phyloP scores from a whole-genome alignment of 2,113 vertebrate genomes.

The Tursiops truncatus region DNA sequence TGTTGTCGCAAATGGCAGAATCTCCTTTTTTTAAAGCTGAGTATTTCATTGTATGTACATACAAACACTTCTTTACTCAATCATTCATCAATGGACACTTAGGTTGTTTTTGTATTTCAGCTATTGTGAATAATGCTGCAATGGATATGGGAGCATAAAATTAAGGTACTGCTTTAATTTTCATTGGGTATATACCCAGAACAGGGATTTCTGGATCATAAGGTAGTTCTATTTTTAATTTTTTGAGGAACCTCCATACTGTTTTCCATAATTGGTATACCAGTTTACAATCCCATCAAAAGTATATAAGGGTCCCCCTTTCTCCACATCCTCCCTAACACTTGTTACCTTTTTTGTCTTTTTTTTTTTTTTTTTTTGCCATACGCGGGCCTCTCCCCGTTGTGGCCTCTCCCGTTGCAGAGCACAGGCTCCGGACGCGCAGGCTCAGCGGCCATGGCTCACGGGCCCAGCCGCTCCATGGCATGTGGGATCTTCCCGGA shows the following conservation, averaged over 20 bases:
- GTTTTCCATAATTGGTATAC: background rate
- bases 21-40: background rate
- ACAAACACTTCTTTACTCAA: background rate
- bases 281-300: background rate
- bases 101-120: background rate
- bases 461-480: too few relatives aligned
- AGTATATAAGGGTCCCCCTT: background rate
- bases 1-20: background rate
- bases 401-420: too few relatives aligned
- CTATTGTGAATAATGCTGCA: background rate
- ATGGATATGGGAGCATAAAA: background rate
- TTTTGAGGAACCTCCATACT: background rate
- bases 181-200: background rate
- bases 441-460: too few relatives aligned
- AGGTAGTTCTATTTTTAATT: background rate
- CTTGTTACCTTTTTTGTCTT: background rate
- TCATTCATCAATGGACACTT: background rate
- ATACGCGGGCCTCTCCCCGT: too few relatives aligned
- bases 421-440: too few relatives aligned
- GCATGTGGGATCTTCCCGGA: too few relatives aligned
- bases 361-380: background rate
- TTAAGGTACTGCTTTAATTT: background rate
- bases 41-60: background rate
- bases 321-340: background rate
- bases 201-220: background rate